Evolutionary conservation across 2,797 vertebrate species (phyloP), one percentile per base, ranked within the genome.

Genomic region (Taenioides sp.): DNA sequence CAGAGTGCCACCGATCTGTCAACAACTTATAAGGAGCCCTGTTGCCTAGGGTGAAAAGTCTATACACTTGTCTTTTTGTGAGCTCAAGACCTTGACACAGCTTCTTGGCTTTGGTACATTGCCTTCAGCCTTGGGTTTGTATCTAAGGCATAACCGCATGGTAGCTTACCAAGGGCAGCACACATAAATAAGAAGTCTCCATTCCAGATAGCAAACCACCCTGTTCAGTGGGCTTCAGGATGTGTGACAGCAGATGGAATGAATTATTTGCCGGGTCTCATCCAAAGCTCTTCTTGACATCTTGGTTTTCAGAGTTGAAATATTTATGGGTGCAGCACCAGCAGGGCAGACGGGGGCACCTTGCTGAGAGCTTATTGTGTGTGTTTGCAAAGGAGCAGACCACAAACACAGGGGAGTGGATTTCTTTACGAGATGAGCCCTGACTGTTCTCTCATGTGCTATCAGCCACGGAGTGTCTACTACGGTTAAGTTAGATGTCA

Each of bases 401-500:
- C 87, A 79, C 84, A 89, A 89, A 85, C 85, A 85, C 74, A 23
- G 55, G 85, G 81, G 79, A 78, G 74, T 16, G 72, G 65, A 74
- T 82, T 82, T 73, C 70, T 79, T 66, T 67, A 74, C 82, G 59
- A 81, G 80, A 89, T 81, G 82, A 72, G 72, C 63, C 66, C 75
- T 77, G 83, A 83, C 87, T 84, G 84, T 80, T 79, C 81, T 85
- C 80, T 86, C 83, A 83, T 85, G 86, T 78, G 80, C 77, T 83
- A 88, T 91, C 87, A 78, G 85, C 77, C 34, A 68, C 64, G 80
- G 81, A 55, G 67, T 86, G 83, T 90, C 84, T 69, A 79, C 82
- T 80, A 78, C 67, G 80, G 86, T 91, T 89, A 91, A 88, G 88
- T 90, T 88, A 81, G 76, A 77, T 83, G 91, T 92, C 91, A 92